phyloP scores from a whole-genome alignment of 2,888 invertebrate species.

The Margaritifera margaritifera region DNA sequence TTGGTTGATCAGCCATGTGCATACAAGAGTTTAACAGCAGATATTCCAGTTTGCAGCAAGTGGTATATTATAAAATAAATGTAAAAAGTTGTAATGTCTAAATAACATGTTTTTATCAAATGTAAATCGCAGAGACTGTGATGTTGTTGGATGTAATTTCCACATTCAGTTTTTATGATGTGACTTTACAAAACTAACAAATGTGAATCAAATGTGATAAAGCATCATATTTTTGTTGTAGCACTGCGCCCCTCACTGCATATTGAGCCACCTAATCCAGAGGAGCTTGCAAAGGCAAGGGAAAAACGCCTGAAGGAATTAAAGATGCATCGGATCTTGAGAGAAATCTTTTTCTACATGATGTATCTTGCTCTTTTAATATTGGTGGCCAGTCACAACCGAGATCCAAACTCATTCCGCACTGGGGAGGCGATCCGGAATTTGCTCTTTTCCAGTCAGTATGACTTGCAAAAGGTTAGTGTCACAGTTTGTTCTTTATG shows the following conservation, averaged over 20 bases:
- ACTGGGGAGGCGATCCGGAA: slow-evolving; percentile 42
- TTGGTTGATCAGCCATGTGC: too few relatives aligned
- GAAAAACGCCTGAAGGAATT: slow-evolving; percentile 47
- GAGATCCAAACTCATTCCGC: slow-evolving; percentile 45
- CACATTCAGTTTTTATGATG: too few relatives aligned
- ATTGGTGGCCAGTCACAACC: slow-evolving; percentile 51
- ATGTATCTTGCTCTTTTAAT: slow-evolving; percentile 45
- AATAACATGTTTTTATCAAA: too few relatives aligned
- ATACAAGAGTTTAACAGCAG: too few relatives aligned
- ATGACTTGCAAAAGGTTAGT: background rate
- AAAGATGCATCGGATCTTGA: slow-evolving; percentile 41
- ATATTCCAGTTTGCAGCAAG: too few relatives aligned
- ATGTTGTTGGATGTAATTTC: too few relatives aligned
- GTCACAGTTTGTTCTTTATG: too few relatives aligned
- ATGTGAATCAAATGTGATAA: background rate
- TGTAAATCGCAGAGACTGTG: too few relatives aligned
- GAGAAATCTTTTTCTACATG: slow-evolving; percentile 52
- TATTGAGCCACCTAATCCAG: slow-evolving; percentile 39
- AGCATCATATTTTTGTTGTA: slow-evolving; percentile 12
- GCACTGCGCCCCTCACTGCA: slow-evolving; percentile 26
- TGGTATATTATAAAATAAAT: too few relatives aligned
- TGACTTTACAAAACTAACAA: background rate
- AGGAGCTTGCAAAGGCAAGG: slow-evolving; percentile 34
- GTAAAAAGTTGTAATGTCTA: too few relatives aligned
- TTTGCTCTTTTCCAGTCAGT: slow-evolving; percentile 30